phyloP scores from a whole-genome alignment of 1,140 invertebrate species.

The Drosophila ohnishii region DNA sequence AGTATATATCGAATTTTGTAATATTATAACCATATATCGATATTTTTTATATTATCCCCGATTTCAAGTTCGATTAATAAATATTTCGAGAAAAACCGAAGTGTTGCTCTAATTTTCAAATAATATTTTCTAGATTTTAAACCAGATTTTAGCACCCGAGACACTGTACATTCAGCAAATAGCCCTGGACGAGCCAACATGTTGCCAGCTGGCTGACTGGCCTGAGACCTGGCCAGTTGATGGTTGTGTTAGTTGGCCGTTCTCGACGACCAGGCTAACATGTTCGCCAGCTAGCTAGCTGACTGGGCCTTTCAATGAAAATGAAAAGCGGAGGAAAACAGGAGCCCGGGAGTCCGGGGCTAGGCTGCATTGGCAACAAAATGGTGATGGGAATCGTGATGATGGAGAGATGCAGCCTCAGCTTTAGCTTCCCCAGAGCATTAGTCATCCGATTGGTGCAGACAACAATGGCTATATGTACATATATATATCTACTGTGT shows the following conservation, averaged over 20 bases:
- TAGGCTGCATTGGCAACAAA: conserved; percentile 18
- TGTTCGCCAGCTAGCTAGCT: conserved; percentile 41
- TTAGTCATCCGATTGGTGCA: conserved; percentile 34
- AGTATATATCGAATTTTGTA: no score
- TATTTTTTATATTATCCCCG: no score
- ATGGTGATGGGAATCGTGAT: conserved; percentile 19
- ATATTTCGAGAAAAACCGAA: no score
- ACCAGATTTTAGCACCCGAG: not conserved
- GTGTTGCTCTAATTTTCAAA: no score
- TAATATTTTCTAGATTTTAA: not conserved
- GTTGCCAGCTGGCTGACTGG: conserved; percentile 27
- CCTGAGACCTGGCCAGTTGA: not conserved
- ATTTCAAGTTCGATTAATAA: no score
- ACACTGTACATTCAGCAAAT: conserved; percentile 23
- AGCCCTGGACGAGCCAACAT: conserved; percentile 53
- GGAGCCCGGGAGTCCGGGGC: not conserved
- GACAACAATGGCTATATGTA: conserved; percentile 52
- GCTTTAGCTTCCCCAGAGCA: conserved; percentile 13
- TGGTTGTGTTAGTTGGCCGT: conserved; percentile 14
- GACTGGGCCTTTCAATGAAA: not conserved
- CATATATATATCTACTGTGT: no score
- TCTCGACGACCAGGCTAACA: conserved; percentile 44
- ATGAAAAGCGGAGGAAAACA: not conserved
- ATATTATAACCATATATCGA: no score
- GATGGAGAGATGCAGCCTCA: conserved; percentile 6